Conservation (phyloP, 2,888 invertebrate genomes). For the Bruchidius siliquastri region DNA sequence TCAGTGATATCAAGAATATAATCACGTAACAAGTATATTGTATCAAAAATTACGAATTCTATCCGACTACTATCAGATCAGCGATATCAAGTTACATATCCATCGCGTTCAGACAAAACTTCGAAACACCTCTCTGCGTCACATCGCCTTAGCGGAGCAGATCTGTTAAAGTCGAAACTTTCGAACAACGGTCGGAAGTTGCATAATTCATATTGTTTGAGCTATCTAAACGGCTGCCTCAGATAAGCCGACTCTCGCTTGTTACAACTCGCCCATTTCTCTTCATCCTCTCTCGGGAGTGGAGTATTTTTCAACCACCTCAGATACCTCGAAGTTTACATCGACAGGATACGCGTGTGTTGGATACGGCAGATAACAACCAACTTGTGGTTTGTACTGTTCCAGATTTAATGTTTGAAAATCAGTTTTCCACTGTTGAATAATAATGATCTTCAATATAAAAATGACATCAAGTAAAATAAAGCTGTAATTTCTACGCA, state of each 20-base stretch:
- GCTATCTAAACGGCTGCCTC: constrained; percentile 30
- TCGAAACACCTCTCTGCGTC: background rate
- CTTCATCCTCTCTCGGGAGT: constrained; percentile 23
- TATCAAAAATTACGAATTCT: constrained; percentile 35
- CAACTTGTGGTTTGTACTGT: background rate
- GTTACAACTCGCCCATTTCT: constrained; percentile 37
- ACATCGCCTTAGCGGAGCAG: constrained; percentile 25
- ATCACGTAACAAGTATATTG: too few relatives aligned
- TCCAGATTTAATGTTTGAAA: background rate
- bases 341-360: background rate
- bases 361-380: background rate
- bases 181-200: constrained; percentile 31
- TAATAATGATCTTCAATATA: too few relatives aligned
- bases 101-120: too few relatives aligned
- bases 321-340: background rate
- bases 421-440: too few relatives aligned
- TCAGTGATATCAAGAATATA: too few relatives aligned
- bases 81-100: constrained; percentile 16
- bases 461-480: too few relatives aligned
- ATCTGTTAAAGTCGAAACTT: constrained; percentile 28
- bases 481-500: too few relatives aligned
- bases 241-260: constrained; percentile 34
- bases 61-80: constrained; percentile 19
- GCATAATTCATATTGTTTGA: constrained; percentile 39
- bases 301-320: constrained; percentile 25